Evolutionary conservation across 2,113 vertebrate species (phyloP).

Genomic region (Heterocephalus glaber): DNA sequence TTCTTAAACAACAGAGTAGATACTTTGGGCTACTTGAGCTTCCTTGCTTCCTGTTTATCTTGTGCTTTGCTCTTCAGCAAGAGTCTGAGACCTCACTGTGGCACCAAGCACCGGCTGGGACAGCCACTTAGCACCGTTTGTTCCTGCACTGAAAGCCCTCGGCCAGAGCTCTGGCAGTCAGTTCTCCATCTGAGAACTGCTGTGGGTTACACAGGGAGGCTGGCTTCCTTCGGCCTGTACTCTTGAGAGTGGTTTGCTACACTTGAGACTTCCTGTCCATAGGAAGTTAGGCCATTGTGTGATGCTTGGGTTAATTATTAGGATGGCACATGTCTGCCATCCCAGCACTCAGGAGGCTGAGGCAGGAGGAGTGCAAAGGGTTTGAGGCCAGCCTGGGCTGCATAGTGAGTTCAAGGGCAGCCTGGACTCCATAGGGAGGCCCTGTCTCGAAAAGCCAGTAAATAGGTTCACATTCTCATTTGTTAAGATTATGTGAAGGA

Average conservation of each 20-base stretch:
- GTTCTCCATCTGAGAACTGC: not conserved
- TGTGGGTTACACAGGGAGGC: not conserved
- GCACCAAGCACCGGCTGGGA: not conserved
- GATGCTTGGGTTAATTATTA: not conserved
- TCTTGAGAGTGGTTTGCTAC: not conserved
- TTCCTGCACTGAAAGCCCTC: not conserved
- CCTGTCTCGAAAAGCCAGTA: not conserved
- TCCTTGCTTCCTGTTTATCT: not conserved
- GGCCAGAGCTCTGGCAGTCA: not conserved
- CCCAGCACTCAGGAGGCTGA: not conserved
- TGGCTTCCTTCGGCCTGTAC: fast-evolving
- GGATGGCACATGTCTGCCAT: not conserved
- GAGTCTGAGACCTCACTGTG: not conserved
- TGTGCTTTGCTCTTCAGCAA: not conserved
- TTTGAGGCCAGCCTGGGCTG: not conserved
- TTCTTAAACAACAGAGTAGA: not conserved
- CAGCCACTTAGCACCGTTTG: not conserved
- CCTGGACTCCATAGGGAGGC: not conserved
- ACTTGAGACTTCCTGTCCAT: not conserved
- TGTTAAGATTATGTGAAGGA: not conserved
- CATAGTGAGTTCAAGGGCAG: not conserved
- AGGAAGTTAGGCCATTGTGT: not conserved
- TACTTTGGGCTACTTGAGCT: not conserved
- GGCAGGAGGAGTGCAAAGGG: not conserved
- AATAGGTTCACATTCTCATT: not conserved